Conservation (phyloP, 2,797 vertebrate species). For the Lemur catta region DNA sequence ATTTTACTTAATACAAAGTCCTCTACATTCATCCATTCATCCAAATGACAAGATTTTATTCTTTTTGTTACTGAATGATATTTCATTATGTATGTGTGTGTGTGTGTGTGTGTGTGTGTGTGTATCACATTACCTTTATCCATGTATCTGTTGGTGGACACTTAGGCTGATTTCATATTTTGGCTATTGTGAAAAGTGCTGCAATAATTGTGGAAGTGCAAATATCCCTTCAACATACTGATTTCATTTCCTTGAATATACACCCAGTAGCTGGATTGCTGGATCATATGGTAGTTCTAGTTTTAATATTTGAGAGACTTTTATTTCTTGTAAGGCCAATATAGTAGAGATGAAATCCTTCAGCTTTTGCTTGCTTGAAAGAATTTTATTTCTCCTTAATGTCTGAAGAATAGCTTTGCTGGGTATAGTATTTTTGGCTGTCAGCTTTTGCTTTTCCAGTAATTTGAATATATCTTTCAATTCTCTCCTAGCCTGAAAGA, state of each 20-base stretch:
- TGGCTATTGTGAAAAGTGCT: background rate
- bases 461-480: background rate
- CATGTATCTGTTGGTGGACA: background rate
- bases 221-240: background rate
- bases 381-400: background rate
- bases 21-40: background rate
- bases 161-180: background rate
- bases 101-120: too few species aligned
- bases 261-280: background rate
- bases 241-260: background rate
- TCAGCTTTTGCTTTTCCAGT: background rate
- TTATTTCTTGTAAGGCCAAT: background rate
- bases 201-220: background rate
- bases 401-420: background rate
- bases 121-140: background rate
- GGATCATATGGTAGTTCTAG: background rate
- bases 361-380: background rate
- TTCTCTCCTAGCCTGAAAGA: background rate
- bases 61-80: background rate
- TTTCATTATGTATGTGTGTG: background rate
- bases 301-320: background rate
- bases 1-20: background rate
- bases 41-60: background rate
- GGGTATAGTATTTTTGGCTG: background rate
- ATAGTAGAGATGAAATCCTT: background rate